A percentile compares a stretch with the other conserved stretches of the same genome.
Conservation (phyloP, 2,113 vertebrate species). For the Uropsilus gracilis region DNA sequence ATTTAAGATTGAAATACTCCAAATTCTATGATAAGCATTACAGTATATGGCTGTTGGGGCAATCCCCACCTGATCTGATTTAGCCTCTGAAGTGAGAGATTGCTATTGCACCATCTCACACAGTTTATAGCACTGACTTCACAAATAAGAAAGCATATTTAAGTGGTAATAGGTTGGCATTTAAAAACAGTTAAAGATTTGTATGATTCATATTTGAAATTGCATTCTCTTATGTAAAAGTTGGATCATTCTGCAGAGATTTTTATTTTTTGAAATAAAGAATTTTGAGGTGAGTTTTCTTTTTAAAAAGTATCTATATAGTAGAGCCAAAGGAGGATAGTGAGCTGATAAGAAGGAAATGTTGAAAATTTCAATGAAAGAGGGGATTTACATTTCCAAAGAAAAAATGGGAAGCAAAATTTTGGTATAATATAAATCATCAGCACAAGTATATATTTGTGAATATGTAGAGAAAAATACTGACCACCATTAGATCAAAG, state of each 20-base stretch:
- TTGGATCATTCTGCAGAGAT: not conserved
- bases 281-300: not conserved
- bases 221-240: not conserved
- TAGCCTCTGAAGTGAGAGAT: not conserved
- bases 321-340: not conserved
- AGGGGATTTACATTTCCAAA: not conserved
- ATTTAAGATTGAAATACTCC: not conserved
- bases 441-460: not conserved
- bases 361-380: not conserved
- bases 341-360: not conserved
- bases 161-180: not conserved
- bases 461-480: not conserved
- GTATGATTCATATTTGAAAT: not conserved
- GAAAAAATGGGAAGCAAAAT: not conserved
- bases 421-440: not conserved
- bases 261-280: not conserved
- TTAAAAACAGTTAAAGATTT: not conserved
- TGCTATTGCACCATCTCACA: not conserved
- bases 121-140: not conserved
- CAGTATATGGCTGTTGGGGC: fast-evolving
- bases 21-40: not conserved
- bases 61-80: not conserved
- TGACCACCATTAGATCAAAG: not conserved
- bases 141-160: not conserved
- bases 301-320: not conserved